Evolutionary conservation across 92 coral and sea anemone species (phyloP).

Genomic region (Parazoanthus atlanticus): DNA sequence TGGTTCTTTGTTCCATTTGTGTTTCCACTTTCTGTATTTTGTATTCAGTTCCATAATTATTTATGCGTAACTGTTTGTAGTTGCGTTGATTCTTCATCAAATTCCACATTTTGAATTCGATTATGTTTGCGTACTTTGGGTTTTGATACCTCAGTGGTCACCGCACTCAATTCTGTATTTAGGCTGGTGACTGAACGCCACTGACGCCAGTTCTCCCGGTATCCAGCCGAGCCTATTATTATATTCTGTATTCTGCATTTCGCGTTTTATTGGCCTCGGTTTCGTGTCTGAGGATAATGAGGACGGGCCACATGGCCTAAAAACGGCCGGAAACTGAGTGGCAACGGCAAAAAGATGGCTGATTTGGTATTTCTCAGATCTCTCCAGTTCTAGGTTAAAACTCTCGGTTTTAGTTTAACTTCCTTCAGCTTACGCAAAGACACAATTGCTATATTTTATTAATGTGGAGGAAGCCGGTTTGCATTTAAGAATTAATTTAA

Average conservation of each 20-base stretch:
- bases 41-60: too few relatives aligned
- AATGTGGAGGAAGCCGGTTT: slow-evolving; percentile 30
- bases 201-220: too few relatives aligned
- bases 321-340: slow-evolving; percentile 7
- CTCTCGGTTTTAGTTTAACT: neutral
- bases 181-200: too few relatives aligned
- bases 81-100: too few relatives aligned
- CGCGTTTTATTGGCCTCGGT: neutral
- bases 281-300: neutral
- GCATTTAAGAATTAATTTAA: neutral
- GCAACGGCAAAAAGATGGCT: neutral
- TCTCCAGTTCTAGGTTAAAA: neutral
- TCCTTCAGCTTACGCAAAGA: neutral
- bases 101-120: too few relatives aligned
- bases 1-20: too few relatives aligned
- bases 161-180: neutral
- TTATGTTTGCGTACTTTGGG: neutral
- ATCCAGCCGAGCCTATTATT: too few relatives aligned
- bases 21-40: too few relatives aligned
- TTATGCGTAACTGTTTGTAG: too few relatives aligned
- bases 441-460: slow-evolving; percentile 31
- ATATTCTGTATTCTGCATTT: neutral
- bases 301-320: slow-evolving; percentile 4
- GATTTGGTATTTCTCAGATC: neutral
- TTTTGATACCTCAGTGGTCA: neutral